These are phyloP conservation scores for Archips xylosteana DNA, from an alignment of 2,888 invertebrate genomes.

Conservation along the genomic window DNA sequence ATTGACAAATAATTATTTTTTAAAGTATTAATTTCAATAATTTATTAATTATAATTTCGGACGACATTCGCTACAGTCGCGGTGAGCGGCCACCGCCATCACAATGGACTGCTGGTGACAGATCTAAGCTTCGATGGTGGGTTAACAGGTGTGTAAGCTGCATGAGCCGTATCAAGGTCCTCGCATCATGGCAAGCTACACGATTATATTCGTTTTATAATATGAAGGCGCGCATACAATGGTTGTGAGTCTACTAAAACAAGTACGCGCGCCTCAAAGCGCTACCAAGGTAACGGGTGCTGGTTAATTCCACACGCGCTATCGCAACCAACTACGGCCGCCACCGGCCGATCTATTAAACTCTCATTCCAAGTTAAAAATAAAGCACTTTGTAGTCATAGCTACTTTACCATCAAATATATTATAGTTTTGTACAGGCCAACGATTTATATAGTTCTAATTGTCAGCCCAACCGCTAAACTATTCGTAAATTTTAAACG, in stretches of 20 bases:
- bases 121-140: conserved; percentile 48
- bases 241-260: conserved; percentile 15
- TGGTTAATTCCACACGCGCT: conserved; percentile 8
- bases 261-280: conserved; percentile 12
- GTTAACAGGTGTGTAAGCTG: conserved; percentile 4
- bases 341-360: conserved; percentile 52
- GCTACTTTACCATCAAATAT: conserved; percentile 69
- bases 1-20: conserved; percentile 55
- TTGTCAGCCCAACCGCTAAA: conserved; percentile 53
- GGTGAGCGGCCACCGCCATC: conserved; percentile 40
- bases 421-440: conserved; percentile 75
- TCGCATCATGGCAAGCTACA: conserved; percentile 18
- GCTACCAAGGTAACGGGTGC: neutral
- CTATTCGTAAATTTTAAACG: conserved; percentile 49
- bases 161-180: neutral
- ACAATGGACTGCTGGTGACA: conserved; percentile 49
- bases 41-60: conserved; percentile 56
- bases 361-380: conserved; percentile 67
- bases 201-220: conserved; percentile 21
- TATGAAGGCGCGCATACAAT: conserved; percentile 15
- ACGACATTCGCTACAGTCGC: conserved; percentile 45
- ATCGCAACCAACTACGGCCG: conserved; percentile 27
- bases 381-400: conserved; percentile 71
- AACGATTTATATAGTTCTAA: conserved; percentile 54
- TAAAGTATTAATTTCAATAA: conserved; percentile 48